Percentiles rank a stretch among this genome's conserved stretches.
phyloP scores from a whole-genome alignment of 1,140 invertebrate genomes.

The Drosophila kanapiae region DNA sequence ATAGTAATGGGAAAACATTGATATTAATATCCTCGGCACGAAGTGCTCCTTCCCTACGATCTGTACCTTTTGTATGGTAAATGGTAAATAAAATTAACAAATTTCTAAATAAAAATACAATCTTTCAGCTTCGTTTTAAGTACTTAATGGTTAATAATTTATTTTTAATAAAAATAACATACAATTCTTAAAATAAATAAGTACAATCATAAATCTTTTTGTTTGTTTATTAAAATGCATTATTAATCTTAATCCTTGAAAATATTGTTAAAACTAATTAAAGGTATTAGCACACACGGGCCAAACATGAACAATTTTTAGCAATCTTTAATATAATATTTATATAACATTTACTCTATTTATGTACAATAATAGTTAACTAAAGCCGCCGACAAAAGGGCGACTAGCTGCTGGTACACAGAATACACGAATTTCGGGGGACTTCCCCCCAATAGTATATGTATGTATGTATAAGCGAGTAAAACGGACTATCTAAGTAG shows the following conservation, averaged over 20 bases:
- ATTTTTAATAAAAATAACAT: slow-evolving; percentile 40
- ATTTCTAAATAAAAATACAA: neutral
- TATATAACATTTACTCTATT: slow-evolving; percentile 42
- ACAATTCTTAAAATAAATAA: slow-evolving; percentile 59
- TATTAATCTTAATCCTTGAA: slow-evolving; percentile 46
- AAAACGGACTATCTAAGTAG: slow-evolving; percentile 64
- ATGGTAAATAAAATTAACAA: too few species aligned
- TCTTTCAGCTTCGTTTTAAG: neutral
- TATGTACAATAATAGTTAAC: slow-evolving; percentile 51
- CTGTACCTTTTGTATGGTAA: too few species aligned
- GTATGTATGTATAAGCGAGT: slow-evolving; percentile 33
- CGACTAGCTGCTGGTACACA: slow-evolving; percentile 23
- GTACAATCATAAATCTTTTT: slow-evolving; percentile 56
- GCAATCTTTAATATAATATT: neutral
- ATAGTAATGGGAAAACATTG: neutral
- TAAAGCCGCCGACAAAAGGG: slow-evolving; percentile 35
- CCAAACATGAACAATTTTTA: slow-evolving; percentile 64
- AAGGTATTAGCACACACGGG: slow-evolving; percentile 53
- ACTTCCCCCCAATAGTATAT: neutral
- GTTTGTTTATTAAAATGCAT: slow-evolving; percentile 66
- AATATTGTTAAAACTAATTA: slow-evolving; percentile 53
- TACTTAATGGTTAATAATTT: slow-evolving; percentile 37
- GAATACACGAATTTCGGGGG: slow-evolving; percentile 25
- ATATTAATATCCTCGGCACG: too few species aligned
- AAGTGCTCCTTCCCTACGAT: too few species aligned